Conservation (phyloP, 2,888 invertebrate genomes). For the Junonia oenone region DNA sequence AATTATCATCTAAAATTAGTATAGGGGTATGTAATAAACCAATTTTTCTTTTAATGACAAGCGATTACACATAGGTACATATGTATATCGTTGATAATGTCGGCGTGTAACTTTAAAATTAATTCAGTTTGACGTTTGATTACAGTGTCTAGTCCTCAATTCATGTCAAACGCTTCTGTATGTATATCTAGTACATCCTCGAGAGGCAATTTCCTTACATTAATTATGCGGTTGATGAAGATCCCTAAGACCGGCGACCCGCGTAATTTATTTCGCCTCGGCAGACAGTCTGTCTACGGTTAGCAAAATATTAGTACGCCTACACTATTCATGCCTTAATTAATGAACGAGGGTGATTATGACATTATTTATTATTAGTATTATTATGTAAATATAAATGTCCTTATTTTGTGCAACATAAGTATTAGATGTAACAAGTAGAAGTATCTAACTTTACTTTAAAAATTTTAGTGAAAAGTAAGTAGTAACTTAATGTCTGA, state of each 20-base stretch:
- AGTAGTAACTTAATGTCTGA: no score
- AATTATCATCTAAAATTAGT: no score
- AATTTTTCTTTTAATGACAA: no score
- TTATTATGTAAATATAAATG: no score
- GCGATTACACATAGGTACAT: no score
- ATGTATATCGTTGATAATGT: no score
- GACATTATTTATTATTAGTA: no score
- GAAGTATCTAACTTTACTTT: no score
- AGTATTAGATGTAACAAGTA: no score
- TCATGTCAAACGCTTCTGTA: constrained; percentile 14
- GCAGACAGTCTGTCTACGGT: constrained; percentile 20
- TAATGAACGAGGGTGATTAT: not conserved
- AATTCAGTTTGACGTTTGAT: not conserved
- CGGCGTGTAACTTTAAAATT: not conserved
- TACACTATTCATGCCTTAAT: not conserved
- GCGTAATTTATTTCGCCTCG: constrained; percentile 46
- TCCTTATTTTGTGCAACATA: no score
- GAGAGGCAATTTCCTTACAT: constrained; percentile 62
- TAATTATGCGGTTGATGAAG: constrained; percentile 68
- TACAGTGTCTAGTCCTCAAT: not conserved
- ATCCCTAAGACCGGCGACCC: constrained; percentile 49
- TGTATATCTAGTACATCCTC: constrained; percentile 35
- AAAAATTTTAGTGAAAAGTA: no score
- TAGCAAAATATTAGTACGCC: constrained; percentile 12
- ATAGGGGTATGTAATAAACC: no score